A percentile compares a stretch with the other conserved stretches of the same genome.
Conservation (phyloP, 2,113 vertebrate species). For the Amblyopsis rosae region DNA sequence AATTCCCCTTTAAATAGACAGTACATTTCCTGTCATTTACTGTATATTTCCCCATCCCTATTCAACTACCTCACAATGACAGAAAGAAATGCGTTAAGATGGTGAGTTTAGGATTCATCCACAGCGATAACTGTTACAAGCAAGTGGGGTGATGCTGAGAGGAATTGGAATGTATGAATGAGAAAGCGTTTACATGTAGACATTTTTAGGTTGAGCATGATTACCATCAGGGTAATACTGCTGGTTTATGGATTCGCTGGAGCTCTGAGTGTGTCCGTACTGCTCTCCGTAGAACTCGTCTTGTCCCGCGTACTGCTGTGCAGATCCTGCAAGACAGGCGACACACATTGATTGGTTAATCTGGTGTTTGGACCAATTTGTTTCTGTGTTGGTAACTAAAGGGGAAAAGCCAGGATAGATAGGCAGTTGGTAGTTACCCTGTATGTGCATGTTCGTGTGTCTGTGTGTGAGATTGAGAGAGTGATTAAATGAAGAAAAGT, state of each 20-base stretch:
- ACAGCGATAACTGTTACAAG: conserved; percentile 29
- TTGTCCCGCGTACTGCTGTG: conserved; percentile 92
- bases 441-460: not conserved
- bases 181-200: conserved; percentile 36
- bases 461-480: not conserved
- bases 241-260: conserved; percentile 89
- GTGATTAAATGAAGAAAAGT: not conserved
- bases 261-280: conserved; percentile 89
- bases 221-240: conserved; percentile 96
- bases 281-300: conserved; percentile 97
- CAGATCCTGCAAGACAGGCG: conserved; percentile 84
- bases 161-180: conserved; percentile 15
- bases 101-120: conserved; percentile 26
- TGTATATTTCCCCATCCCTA: not conserved
- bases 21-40: no score
- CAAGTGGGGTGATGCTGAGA: conserved; percentile 21
- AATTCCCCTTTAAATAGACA: conserved; percentile 3
- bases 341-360: conserved; percentile 68
- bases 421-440: not conserved
- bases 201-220: conserved; percentile 56
- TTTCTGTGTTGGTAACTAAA: conserved; percentile 25
- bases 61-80: conserved; percentile 24
- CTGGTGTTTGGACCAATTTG: conserved; percentile 42
- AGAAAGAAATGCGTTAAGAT: conserved; percentile 9
- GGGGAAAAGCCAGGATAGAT: conserved; percentile 10